Evolutionary conservation across 1,140 invertebrate genomes (phyloP), one percentile per base, ranked within the genome.

Genomic region (Aphis craccivora): DNA sequence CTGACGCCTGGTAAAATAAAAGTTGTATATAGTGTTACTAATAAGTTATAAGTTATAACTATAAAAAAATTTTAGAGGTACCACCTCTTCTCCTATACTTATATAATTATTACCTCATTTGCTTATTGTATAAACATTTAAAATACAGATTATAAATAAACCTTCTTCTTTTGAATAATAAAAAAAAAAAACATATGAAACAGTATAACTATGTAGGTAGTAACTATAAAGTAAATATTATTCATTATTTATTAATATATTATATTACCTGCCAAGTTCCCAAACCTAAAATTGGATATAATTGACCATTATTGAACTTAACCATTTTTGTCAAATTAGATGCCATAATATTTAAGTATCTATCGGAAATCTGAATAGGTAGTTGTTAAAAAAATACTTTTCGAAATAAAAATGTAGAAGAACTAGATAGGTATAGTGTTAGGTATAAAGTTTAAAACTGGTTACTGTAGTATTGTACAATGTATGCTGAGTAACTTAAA

Each of bases 201-300:
- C 1, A 20, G 14, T 45, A 45, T 45, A 51, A 51, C 1, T 18
- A 51, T 51, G 48, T 20, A 51, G 18, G 48, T 40, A 40, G 37
- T 40, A 40, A 40, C 37, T 40, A 2, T 40, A 40, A 40, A 40
- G 37, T 40, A 40, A 40, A 40, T 40, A 40, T 3, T 40, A 40
- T 40, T 2, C 37, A 40, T 40, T 30, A 30, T 9, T 25, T 9
- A 25, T 30, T 8, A 60, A 60, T 86, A 95, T 95, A 96, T 40
- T 95, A 96, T 40, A 37, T 89, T 95, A 97, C 97, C 94, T 97
- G 96, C 97, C 97, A 98, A 9, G 97, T 98, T 43, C 98, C 97
- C 11, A 98, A 95, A 25, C 97, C 98, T 83, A 98, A 94, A 3
- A 96, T 95, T 0, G 97, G 97, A 76, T 97, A 96, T 89, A 96